These are phyloP conservation scores for Enteromius radiatus DNA, from an alignment of 2,797 vertebrate species.

Conservation along the genomic window DNA sequence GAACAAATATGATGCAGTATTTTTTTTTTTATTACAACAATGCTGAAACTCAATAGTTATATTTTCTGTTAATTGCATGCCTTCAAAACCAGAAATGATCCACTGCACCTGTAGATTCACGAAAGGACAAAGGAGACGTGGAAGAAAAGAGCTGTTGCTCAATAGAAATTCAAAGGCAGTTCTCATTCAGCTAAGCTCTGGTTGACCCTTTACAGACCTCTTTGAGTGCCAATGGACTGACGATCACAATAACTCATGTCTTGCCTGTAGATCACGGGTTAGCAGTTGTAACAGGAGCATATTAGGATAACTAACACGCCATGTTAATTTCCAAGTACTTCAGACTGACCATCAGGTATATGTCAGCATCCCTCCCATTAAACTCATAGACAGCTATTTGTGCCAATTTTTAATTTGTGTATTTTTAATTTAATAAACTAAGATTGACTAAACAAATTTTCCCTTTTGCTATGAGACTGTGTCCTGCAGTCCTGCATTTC, in stretches of 20 bases:
- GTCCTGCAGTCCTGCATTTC: background rate
- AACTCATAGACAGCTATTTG: constrained; percentile 6
- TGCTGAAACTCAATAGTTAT: constrained; percentile 36
- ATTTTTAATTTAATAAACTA: background rate
- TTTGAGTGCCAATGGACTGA: constrained; percentile 43
- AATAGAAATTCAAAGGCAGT: constrained; percentile 45
- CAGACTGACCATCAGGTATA: background rate
- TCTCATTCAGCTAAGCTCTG: constrained; percentile 39
- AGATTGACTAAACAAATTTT: background rate
- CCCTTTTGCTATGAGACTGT: background rate
- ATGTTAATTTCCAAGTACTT: constrained; percentile 10
- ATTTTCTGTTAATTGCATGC: constrained; percentile 9
- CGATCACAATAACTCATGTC: constrained; percentile 47
- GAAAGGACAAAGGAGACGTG: constrained; percentile 47
- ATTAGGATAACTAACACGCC: constrained; percentile 16
- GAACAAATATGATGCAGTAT: constrained; percentile 19
- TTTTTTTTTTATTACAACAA: constrained; percentile 13
- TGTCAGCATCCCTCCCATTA: background rate
- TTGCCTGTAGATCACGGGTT: constrained; percentile 7
- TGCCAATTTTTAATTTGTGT: background rate
- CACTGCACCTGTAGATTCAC: constrained; percentile 43
- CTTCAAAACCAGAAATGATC: constrained; percentile 27
- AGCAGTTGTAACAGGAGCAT: constrained; percentile 21
- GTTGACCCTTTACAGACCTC: constrained; percentile 53
- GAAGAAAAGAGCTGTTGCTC: constrained; percentile 45